Conservation (phyloP, 2,888 invertebrate species). For the Eupsilia transversa region DNA sequence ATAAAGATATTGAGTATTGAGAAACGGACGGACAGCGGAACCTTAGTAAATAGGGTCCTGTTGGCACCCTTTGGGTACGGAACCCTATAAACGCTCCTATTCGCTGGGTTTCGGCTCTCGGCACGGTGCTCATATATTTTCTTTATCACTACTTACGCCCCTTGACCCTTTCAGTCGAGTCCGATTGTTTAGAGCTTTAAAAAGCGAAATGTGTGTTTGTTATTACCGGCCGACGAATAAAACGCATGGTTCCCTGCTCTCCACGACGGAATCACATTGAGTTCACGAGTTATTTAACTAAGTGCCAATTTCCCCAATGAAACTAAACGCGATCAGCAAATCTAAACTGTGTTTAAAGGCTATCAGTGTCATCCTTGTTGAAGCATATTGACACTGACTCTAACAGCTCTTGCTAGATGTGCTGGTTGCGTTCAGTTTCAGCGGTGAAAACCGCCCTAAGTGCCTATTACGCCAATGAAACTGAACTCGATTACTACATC, state of each 20-base stretch:
- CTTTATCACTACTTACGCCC: slow-evolving; percentile 75
- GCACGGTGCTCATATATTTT: slow-evolving; percentile 73
- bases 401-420: background rate
- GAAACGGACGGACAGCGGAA: background rate
- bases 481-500: too few relatives aligned
- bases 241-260: slow-evolving; percentile 51
- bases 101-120: slow-evolving; percentile 68
- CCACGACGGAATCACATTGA: slow-evolving; percentile 41
- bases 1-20: too few relatives aligned
- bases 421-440: background rate
- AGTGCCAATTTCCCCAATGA: slow-evolving; percentile 7
- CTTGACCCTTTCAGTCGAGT: slow-evolving; percentile 73
- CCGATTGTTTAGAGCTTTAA: slow-evolving; percentile 68
- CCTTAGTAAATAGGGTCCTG: background rate
- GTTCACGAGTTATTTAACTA: slow-evolving; percentile 55
- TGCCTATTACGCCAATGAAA: too few relatives aligned
- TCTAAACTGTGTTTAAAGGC: background rate
- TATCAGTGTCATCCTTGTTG: too few relatives aligned
- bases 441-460: too few relatives aligned
- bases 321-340: background rate
- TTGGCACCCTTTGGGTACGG: background rate
- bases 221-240: slow-evolving; percentile 62
- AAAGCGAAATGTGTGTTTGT: slow-evolving; percentile 63
- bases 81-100: slow-evolving; percentile 69
- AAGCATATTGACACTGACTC: too few relatives aligned